Evolutionary conservation across 2,888 invertebrate genomes (phyloP), one percentile per base, ranked within the genome.

Genomic region (Aricia artaxerxes): DNA sequence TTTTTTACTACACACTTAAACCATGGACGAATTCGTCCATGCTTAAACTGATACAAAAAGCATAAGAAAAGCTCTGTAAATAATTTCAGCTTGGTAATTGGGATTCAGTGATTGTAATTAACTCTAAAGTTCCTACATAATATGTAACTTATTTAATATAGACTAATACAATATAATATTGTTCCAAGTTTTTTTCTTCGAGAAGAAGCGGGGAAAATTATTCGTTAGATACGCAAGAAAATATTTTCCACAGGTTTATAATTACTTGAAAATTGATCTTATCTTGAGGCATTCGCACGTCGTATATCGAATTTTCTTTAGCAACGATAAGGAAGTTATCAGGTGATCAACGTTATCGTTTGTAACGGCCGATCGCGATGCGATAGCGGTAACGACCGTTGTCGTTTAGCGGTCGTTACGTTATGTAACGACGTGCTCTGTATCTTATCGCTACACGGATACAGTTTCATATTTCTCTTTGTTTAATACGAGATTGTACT

Each of bases 321-420:
- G 69, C 35, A 38, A 38, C 13, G 75, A 53, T 75, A 75, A 75
- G 40, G 40, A 13, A 44, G 5, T 35, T 57, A 76, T 76, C 57
- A 53, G 13, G n/a, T 31, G 57, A 53, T 76, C 57, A 31, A 35
- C 49, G 53, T 16, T 69, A 80, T 81, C 80, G 79, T 64, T 84
- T 82, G 85, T 87, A 86, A 83, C 86, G 88, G 87, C 86, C 87
- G 79, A 79, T 79, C 82, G 85, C 85, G 81, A 83, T 85, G 85
- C 87, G 79, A 79, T 79, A 83, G 85, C 85, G 81, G 83, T 85
- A 85, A 85, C 85, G 84, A 76, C 82, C 80, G 75, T 75, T 77
- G 79, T 78, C 82, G 82, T 79, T 80, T 86, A 86, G 84, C 86
- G 86, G 85, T 84, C 87, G 87, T 86, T 86, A 85, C 82, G 57